Evolutionary conservation across 2,888 invertebrate species (phyloP).

Genomic region (Agonopterix subpropinquella): DNA sequence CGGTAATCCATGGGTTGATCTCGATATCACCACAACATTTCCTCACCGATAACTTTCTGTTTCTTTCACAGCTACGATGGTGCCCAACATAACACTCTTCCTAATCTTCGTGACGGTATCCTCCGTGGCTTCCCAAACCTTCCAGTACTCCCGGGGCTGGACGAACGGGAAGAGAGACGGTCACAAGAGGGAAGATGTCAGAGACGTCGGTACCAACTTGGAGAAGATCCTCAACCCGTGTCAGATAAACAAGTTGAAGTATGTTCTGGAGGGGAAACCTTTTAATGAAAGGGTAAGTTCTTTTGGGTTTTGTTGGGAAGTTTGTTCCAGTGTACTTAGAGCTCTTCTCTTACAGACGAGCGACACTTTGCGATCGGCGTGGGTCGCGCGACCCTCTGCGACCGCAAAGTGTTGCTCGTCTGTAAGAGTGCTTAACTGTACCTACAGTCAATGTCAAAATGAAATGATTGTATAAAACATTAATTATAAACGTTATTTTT

Average conservation of each 20-base stretch:
- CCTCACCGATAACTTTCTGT: too few species aligned
- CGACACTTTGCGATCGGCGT: too few species aligned
- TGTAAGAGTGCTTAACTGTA: too few species aligned
- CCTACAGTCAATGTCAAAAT: neutral
- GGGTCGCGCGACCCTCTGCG: too few species aligned
- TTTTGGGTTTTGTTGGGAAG: too few species aligned
- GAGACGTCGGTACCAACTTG: constrained; percentile 34
- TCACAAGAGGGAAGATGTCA: constrained; percentile 29
- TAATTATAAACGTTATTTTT: too few species aligned
- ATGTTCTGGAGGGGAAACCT: constrained; percentile 67
- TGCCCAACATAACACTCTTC: constrained; percentile 39
- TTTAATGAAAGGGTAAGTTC: constrained; percentile 55
- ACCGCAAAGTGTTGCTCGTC: too few species aligned
- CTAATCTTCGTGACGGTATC: constrained; percentile 58
- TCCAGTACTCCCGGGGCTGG: constrained; percentile 87
- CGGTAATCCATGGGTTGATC: too few species aligned
- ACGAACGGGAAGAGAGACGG: constrained; percentile 80
- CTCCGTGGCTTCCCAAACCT: constrained; percentile 78
- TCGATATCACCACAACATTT: too few species aligned
- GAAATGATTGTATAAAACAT: neutral
- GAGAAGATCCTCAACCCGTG: constrained; percentile 61
- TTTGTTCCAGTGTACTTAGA: too few species aligned
- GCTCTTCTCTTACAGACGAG: too few species aligned
- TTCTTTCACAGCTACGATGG: constrained; percentile 35
- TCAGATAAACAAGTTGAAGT: constrained; percentile 66